phyloP scores from a whole-genome alignment of 2,797 vertebrate species.

The Mallotus villosus region DNA sequence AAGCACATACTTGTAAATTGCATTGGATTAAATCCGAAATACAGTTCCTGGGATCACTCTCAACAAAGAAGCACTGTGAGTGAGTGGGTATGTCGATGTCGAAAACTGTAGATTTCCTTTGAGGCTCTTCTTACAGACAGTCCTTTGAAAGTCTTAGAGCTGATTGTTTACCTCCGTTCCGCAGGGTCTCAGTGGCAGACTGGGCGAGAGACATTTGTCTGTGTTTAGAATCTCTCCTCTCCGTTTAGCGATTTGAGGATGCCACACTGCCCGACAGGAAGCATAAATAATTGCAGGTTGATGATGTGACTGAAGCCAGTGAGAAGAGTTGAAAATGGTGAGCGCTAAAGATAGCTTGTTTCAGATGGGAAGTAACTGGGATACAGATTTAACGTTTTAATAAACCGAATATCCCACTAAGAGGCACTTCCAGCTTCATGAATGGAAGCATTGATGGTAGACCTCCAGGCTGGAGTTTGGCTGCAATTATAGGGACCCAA shows the following conservation, averaged over 20 bases:
- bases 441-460: constrained; percentile 66
- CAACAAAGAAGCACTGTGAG: too few species aligned
- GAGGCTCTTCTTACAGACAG: background rate
- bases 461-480: constrained; percentile 55
- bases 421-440: constrained; percentile 69
- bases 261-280: constrained; percentile 37
- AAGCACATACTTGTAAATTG: too few species aligned
- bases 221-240: constrained; percentile 10
- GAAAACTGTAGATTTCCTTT: background rate
- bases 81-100: too few species aligned
- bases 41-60: too few species aligned
- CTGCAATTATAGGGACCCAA: constrained; percentile 64
- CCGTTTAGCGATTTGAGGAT: constrained; percentile 37
- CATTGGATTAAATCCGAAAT: too few species aligned
- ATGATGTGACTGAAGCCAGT: constrained; percentile 52
- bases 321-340: constrained; percentile 50
- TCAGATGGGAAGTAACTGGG: constrained; percentile 59
- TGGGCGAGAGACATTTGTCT: background rate
- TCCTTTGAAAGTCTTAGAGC: constrained; percentile 4
- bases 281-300: constrained; percentile 64
- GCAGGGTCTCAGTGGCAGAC: constrained; percentile 1
- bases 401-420: constrained; percentile 74
- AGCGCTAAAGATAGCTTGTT: constrained; percentile 66
- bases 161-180: background rate
- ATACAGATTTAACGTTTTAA: constrained; percentile 71